Conservation (phyloP, 2,888 invertebrate species). For the Glyphotaelius pellucidus region DNA sequence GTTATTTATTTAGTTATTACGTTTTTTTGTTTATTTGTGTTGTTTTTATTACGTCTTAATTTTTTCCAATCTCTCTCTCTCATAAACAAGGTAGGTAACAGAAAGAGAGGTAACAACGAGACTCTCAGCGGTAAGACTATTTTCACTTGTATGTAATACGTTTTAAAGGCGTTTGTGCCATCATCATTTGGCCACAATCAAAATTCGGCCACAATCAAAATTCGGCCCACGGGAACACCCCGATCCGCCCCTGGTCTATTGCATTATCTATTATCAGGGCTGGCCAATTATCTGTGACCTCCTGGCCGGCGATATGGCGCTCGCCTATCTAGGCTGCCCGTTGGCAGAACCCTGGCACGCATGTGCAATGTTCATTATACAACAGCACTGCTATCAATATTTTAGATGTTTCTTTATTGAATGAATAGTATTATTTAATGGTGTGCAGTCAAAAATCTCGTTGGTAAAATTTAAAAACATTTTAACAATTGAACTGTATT, state of each 20-base stretch:
- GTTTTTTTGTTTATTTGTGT: too few species aligned
- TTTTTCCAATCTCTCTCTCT: too few species aligned
- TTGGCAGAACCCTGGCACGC: slow-evolving; percentile 7
- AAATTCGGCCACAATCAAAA: background rate
- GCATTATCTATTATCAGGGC: background rate
- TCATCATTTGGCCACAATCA: background rate
- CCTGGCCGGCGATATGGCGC: background rate
- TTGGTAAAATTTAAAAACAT: too few species aligned
- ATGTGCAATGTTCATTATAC: background rate
- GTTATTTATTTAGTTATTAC: too few species aligned
- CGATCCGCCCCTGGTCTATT: background rate
- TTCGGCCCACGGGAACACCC: background rate
- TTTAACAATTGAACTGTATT: too few species aligned
- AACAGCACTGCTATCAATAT: background rate
- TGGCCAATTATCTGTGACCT: background rate
- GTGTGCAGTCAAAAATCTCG: too few species aligned
- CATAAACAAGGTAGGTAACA: too few species aligned
- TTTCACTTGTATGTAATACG: background rate
- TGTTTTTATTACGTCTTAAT: too few species aligned
- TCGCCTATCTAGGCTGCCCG: background rate
- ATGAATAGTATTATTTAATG: too few species aligned
- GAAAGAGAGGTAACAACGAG: too few species aligned
- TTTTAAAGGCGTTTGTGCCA: background rate
- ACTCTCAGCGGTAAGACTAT: too few species aligned
- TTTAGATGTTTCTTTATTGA: background rate